Percentiles rank a stretch among this genome's conserved stretches.
phyloP scores from a whole-genome alignment of 2,888 invertebrate genomes.

The Synergus laeviventris region DNA sequence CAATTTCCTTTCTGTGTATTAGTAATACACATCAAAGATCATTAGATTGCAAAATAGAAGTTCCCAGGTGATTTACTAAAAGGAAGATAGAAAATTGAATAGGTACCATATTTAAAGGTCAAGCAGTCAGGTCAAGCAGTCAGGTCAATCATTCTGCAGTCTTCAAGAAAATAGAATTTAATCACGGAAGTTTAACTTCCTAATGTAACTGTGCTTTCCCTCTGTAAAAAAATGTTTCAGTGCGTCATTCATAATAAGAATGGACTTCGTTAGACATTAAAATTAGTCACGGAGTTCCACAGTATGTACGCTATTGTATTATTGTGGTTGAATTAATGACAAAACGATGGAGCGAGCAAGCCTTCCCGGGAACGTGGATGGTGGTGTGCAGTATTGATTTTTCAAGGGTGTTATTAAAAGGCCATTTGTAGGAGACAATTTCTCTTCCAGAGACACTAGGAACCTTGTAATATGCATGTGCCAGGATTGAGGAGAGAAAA shows the following conservation, averaged over 20 bases:
- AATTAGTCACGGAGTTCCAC: not conserved
- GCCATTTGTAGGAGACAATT: slow-evolving; percentile 54
- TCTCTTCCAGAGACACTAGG: not conserved
- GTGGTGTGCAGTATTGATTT: slow-evolving; percentile 59
- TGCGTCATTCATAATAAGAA: not conserved
- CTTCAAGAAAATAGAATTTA: no score
- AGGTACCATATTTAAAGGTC: no score
- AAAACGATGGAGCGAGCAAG: slow-evolving; percentile 56
- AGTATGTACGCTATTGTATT: not conserved
- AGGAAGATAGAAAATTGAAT: not conserved
- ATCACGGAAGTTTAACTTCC: no score
- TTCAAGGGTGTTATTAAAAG: slow-evolving; percentile 59
- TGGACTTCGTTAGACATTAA: not conserved
- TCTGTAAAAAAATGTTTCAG: not conserved
- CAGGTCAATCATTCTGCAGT: no score
- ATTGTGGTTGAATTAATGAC: slow-evolving; percentile 58
- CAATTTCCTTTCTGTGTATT: not conserved
- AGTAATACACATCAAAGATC: not conserved
- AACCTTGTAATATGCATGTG: slow-evolving; percentile 7
- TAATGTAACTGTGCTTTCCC: not conserved
- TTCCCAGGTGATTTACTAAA: not conserved
- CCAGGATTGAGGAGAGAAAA: not conserved
- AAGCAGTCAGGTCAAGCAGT: no score
- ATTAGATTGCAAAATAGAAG: not conserved
- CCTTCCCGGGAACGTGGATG: slow-evolving; percentile 43